A percentile compares a stretch with the other conserved stretches of the same genome.
phyloP scores from a whole-genome alignment of 2,113 vertebrate species.

The Stictonetta naevosa region DNA sequence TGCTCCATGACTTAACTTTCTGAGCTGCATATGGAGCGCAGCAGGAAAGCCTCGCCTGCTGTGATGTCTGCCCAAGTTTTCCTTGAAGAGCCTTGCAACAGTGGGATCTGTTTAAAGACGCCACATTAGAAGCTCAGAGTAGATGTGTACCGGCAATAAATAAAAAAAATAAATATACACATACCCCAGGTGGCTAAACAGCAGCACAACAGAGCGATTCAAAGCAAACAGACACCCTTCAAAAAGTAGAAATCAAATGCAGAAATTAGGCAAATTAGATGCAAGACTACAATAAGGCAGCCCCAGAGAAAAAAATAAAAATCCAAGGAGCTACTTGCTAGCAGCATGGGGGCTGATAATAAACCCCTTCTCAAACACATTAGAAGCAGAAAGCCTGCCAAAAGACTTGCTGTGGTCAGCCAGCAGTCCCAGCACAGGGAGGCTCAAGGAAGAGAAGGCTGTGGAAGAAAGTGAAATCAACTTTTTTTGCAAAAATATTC shows the following conservation, averaged over 20 bases:
- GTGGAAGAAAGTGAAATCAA: neutral
- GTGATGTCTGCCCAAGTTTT: conserved; percentile 28
- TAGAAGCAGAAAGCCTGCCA: neutral
- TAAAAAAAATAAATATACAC: neutral
- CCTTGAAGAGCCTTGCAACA: neutral
- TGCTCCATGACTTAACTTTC: neutral
- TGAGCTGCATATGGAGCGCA: neutral
- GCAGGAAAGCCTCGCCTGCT: neutral
- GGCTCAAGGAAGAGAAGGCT: neutral
- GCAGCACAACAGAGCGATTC: neutral
- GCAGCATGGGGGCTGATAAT: neutral
- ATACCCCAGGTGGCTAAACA: conserved; percentile 30
- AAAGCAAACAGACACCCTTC: conserved; percentile 21
- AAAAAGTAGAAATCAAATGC: conserved; percentile 24
- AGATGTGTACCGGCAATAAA: neutral
- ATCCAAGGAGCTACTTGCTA: neutral
- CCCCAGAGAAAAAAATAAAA: conserved; percentile 12
- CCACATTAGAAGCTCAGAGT: neutral
- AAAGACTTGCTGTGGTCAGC: neutral
- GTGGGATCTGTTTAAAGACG: neutral
- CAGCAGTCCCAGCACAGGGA: neutral
- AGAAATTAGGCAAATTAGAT: conserved; percentile 52
- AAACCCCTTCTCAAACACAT: conserved; percentile 3
- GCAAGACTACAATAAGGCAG: conserved; percentile 8
- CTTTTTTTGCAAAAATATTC: neutral